Evolutionary conservation across 2,797 vertebrate genomes (phyloP), one percentile per base, ranked within the genome.

Genomic region (Sus cebifrons): DNA sequence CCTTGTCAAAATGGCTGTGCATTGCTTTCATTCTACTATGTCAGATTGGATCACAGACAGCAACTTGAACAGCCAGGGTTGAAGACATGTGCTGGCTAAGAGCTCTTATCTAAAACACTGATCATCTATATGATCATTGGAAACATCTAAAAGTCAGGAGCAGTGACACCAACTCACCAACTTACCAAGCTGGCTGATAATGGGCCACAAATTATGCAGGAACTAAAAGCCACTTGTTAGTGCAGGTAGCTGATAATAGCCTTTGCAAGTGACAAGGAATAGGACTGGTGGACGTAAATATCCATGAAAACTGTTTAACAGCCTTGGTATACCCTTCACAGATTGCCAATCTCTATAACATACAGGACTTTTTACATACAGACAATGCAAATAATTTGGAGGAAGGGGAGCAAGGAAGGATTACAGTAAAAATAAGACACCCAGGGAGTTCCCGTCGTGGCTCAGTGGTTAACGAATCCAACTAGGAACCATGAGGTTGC

Each of bases 161-260:
- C 10, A 16, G 10, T 1, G 20, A 82, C 40, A 64, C 60, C 65
- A 92, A 73, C 82, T 89, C 85, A 32, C 32, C 77, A 95, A 65
- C 92, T 93, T 79, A 90, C n/a, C 36, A 93, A 70, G 21, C 9
- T 20, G 44, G 91, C 74, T 86, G 84, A 86, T 23, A 74, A 52
- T 16, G 27, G 36, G 84, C 65, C 60, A 89, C 23, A 52, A 62
- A 82, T 52, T 68, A 86, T 15, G 4, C 4, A 17, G 8, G 68
- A 65, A 36, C 44, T 14, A 7, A 32, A 81, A 88, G 78, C 60
- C 77, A 90, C 73, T 68, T 60, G 36, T 70, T 52, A 71, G 40
- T 25, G 75, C 60, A 89, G 12, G n/a, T 67, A 40, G 62, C n/a
- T 88, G 60, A 75, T n/a, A 75, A 60, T 4, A 92, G 94, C 12